Percentiles rank a stretch among this genome's conserved stretches.
Conservation (phyloP, 35 echinoderm and acorn worm species). For the Ptychodera flava region DNA sequence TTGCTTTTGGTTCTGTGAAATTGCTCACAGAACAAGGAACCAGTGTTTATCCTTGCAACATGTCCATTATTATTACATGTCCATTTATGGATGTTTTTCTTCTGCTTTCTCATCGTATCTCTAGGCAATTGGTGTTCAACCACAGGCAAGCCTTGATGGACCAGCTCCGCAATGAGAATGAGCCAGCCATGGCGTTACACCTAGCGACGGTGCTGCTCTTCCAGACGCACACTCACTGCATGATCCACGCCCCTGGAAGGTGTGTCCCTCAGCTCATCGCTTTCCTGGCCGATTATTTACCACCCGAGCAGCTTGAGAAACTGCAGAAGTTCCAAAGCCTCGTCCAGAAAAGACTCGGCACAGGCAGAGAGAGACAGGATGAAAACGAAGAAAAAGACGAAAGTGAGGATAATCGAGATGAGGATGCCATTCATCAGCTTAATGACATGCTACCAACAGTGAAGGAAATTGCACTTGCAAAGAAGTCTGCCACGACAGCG, state of each 20-base stretch:
- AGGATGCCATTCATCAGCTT: conserved; percentile 20
- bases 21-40: too few relatives aligned
- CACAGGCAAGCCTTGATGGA: conserved; percentile 73
- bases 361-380: conserved; percentile 37
- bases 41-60: too few relatives aligned
- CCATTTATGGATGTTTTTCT: too few relatives aligned
- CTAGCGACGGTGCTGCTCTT: conserved; percentile 63
- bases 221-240: conserved; percentile 80
- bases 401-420: background rate
- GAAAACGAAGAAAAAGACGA: conserved; percentile 17
- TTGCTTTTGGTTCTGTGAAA: too few relatives aligned
- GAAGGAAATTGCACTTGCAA: conserved; percentile 75
- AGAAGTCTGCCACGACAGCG: conserved; percentile 38
- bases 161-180: conserved; percentile 71
- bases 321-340: conserved; percentile 66
- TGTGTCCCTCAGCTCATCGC: conserved; percentile 78
- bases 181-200: conserved; percentile 84
- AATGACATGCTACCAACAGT: conserved; percentile 52
- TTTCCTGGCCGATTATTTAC: conserved; percentile 46
- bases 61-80: too few relatives aligned
- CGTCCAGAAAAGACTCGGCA: conserved; percentile 70
- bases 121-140: conserved; percentile 76
- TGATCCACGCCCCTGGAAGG: conserved; percentile 89
- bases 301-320: conserved; percentile 38
- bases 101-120: background rate